Percentiles rank a stretch among this genome's conserved stretches.
These are phyloP conservation scores for Chrysochloris asiatica DNA, from an alignment of 2,113 vertebrate species.

Conservation along the genomic window DNA sequence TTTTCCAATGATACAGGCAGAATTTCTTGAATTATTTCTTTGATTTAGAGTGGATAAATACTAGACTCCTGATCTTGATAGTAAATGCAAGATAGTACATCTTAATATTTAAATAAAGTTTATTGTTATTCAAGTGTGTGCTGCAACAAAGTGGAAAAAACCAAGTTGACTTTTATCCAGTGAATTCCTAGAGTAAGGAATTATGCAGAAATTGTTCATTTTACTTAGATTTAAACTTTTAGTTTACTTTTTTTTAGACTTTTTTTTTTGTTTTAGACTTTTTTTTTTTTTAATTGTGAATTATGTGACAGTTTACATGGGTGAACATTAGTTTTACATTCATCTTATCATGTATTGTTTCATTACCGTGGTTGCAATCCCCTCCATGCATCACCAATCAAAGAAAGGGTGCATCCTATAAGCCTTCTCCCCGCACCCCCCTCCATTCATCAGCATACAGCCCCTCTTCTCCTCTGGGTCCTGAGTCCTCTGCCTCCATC, in stretches of 20 bases:
- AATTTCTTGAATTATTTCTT: not conserved
- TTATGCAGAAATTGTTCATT: not conserved
- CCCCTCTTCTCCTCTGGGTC: no score
- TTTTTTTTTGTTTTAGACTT: not conserved
- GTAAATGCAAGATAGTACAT: not conserved
- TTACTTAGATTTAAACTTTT: constrained; percentile 9
- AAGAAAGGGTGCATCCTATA: no score
- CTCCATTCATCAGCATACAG: no score
- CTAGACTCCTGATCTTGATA: not conserved
- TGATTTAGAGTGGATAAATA: not conserved
- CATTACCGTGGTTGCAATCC: no score
- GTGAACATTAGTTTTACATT: no score
- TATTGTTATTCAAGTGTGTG: constrained; percentile 65
- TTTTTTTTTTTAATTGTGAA: no score
- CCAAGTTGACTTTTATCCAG: constrained; percentile 70
- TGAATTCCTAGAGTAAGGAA: constrained; percentile 23
- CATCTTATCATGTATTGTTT: no score
- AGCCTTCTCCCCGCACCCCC: no score
- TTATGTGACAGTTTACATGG: no score
- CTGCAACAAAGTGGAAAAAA: constrained; percentile 72
- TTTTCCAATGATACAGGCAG: not conserved
- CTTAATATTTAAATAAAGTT: constrained; percentile 30
- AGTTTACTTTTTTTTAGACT: constrained; percentile 18
- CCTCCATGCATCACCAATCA: no score
- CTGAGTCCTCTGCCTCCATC: no score